phyloP scores from a whole-genome alignment of 2,888 invertebrate genomes.

The Odontomyia ornata region DNA sequence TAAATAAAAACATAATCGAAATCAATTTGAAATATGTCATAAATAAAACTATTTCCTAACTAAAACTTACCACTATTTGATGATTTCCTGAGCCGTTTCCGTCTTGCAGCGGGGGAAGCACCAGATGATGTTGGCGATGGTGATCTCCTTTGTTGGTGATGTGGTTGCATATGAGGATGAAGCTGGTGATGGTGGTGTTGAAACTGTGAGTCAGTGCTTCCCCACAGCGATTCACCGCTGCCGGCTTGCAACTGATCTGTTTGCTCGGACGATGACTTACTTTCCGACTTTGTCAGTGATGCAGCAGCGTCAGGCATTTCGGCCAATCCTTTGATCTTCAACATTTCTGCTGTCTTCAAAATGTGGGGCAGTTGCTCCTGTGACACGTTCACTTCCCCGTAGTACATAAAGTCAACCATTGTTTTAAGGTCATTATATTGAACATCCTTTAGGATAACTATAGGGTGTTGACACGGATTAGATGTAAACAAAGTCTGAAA shows the following conservation, averaged over 20 bases:
- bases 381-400: slow-evolving; percentile 90
- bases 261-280: slow-evolving; percentile 66
- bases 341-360: slow-evolving; percentile 82
- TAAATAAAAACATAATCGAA: not conserved
- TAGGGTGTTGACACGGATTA: slow-evolving; percentile 89
- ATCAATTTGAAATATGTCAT: too few species aligned
- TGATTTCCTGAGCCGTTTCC: slow-evolving; percentile 71
- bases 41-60: too few species aligned
- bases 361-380: slow-evolving; percentile 85
- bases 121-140: slow-evolving; percentile 70
- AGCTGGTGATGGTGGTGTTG: slow-evolving; percentile 70
- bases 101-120: slow-evolving; percentile 72
- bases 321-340: slow-evolving; percentile 88
- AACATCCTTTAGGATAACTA: slow-evolving; percentile 89
- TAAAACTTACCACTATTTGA: slow-evolving; percentile 67
- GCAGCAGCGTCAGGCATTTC: slow-evolving; percentile 85
- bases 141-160: slow-evolving; percentile 71
- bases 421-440: slow-evolving; percentile 85
- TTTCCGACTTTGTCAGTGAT: slow-evolving; percentile 76
- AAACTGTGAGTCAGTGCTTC: slow-evolving; percentile 65
- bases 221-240: slow-evolving; percentile 67
- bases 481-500: slow-evolving; percentile 79
- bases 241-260: slow-evolving; percentile 66
- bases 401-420: slow-evolving; percentile 93
- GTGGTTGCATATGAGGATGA: slow-evolving; percentile 67